Evolutionary conservation across 2,888 invertebrate species (phyloP).

Genomic region (Anodontia alba): DNA sequence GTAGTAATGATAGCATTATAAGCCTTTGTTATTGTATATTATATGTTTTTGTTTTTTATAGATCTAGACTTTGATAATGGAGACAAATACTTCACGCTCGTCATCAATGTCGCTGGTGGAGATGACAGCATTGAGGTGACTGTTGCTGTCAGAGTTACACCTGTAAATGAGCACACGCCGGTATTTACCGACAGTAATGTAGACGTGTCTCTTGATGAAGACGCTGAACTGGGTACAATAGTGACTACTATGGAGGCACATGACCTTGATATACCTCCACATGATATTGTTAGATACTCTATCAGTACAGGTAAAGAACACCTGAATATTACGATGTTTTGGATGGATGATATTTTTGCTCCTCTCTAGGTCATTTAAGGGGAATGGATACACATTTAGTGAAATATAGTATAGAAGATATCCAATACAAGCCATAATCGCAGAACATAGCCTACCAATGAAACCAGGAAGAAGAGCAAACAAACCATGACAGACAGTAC

Average conservation of each 20-base stretch:
- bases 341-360: no score
- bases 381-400: no score
- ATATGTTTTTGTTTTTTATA: no score
- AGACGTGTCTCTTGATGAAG: conserved; percentile 58
- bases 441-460: no score
- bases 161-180: conserved; percentile 77
- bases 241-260: conserved; percentile 68
- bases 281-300: conserved; percentile 42
- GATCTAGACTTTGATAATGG: not conserved
- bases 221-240: conserved; percentile 53
- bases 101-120: not conserved
- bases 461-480: no score
- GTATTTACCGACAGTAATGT: conserved; percentile 50
- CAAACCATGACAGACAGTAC: no score
- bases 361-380: no score
- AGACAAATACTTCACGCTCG: not conserved
- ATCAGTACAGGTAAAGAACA: conserved; percentile 30
- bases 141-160: conserved; percentile 69
- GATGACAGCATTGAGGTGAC: conserved; percentile 38
- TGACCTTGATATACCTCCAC: conserved; percentile 61
- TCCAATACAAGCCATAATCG: no score
- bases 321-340: no score
- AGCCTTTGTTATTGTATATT: no score
- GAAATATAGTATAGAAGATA: no score
- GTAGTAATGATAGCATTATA: no score